phyloP scores from a whole-genome alignment of 2,113 vertebrate genomes.

The Variabilichromis moorii region DNA sequence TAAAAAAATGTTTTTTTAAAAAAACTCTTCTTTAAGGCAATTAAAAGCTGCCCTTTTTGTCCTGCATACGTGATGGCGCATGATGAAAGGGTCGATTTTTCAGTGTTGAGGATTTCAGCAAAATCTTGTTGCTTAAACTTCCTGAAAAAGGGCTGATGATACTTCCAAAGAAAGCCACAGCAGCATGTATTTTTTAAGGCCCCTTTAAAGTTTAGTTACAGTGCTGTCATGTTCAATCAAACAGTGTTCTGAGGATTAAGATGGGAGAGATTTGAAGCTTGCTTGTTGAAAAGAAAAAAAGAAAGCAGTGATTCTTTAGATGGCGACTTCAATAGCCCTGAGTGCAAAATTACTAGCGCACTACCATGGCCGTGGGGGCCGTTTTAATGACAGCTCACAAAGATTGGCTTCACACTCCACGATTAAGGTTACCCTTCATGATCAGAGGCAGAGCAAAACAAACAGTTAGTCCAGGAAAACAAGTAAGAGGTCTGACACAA shows the following conservation, averaged over 20 bases:
- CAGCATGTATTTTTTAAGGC: conserved; percentile 38
- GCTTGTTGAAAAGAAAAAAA: conserved; percentile 37
- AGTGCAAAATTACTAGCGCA: conserved; percentile 52
- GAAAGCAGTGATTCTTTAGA: conserved; percentile 51
- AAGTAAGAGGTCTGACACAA: conserved; percentile 46
- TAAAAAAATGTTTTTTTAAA: neutral
- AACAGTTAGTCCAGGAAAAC: conserved; percentile 67
- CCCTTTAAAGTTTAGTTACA: conserved; percentile 62
- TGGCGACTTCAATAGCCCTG: conserved; percentile 63
- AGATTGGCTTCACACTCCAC: conserved; percentile 61
- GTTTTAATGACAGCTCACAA: conserved; percentile 73
- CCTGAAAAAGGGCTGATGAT: conserved; percentile 48
- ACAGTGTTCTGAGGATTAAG: conserved; percentile 40
- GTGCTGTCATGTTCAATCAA: conserved; percentile 58
- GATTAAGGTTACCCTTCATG: conserved; percentile 67
- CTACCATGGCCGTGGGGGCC: conserved; percentile 50
- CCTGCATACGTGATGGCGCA: neutral
- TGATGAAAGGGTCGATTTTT: neutral
- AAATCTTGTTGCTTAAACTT: conserved; percentile 19
- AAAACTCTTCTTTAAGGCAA: neutral
- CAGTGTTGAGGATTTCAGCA: conserved; percentile 22
- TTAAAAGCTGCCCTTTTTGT: neutral
- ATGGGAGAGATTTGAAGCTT: conserved; percentile 45
- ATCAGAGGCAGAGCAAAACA: conserved; percentile 63
- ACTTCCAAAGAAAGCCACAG: conserved; percentile 47